A percentile compares a stretch with the other conserved stretches of the same genome.
Evolutionary conservation across 2,113 vertebrate genomes (phyloP).

Genomic region (Falco punctatus): DNA sequence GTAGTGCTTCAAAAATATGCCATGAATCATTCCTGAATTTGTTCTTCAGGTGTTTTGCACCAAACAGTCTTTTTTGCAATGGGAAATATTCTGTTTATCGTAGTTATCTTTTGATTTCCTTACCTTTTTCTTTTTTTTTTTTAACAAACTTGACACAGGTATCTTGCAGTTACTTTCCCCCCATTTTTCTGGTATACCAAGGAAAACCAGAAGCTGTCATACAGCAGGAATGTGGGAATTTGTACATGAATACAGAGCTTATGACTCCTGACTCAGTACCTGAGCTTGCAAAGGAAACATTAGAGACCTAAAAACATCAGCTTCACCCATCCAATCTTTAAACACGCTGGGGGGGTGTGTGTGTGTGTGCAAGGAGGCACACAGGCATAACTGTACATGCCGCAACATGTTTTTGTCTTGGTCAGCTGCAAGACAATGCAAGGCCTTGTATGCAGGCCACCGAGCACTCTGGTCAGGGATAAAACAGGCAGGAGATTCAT

Average conservation of each 20-base stretch:
- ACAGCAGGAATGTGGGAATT: background rate
- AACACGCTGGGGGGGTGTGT: background rate
- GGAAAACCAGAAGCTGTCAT: background rate
- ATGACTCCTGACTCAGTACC: background rate
- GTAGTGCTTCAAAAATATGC: background rate
- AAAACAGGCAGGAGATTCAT: background rate
- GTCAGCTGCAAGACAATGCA: background rate
- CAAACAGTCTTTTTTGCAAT: background rate
- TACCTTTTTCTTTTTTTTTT: background rate
- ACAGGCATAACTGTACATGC: too few species aligned
- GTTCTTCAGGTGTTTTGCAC: background rate
- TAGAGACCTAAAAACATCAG: background rate
- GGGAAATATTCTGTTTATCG: background rate
- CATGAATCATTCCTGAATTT: background rate
- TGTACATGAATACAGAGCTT: background rate
- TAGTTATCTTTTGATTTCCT: background rate
- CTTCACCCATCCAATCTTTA: background rate
- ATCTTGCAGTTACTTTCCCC: background rate
- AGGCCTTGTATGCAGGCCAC: background rate
- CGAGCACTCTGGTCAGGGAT: background rate
- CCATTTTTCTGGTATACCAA: background rate
- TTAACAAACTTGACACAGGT: background rate
- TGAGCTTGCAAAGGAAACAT: background rate
- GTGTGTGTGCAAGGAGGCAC: background rate
- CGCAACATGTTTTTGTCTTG: background rate